phyloP scores from a whole-genome alignment of 2,113 vertebrate genomes.

The Talpa occidentalis region DNA sequence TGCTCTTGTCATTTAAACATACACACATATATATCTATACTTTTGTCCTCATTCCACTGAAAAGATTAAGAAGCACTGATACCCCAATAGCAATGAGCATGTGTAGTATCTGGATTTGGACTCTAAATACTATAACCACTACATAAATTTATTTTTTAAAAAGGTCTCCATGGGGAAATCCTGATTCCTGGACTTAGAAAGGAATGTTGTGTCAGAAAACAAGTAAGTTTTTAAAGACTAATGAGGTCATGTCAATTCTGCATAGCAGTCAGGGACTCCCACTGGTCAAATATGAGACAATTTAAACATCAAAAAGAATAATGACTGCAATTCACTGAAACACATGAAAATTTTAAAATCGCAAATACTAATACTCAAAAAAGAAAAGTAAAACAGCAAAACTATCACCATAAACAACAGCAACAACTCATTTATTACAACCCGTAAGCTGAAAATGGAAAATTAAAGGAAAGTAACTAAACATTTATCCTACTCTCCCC shows the following conservation, averaged over 20 bases:
- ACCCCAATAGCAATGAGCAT: background rate
- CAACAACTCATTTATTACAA: slow-evolving; percentile 37
- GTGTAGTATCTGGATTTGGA: background rate
- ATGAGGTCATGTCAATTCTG: slow-evolving; percentile 34
- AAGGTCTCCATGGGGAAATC: background rate
- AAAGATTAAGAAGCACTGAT: slow-evolving; percentile 40
- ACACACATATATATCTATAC: background rate
- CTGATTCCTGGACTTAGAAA: slow-evolving; percentile 21
- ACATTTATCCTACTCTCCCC: background rate
- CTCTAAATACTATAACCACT: background rate
- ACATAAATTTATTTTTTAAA: background rate
- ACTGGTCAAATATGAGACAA: slow-evolving; percentile 42
- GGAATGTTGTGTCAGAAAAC: slow-evolving; percentile 34
- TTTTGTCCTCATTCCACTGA: slow-evolving; percentile 13
- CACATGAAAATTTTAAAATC: slow-evolving; percentile 32
- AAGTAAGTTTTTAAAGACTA: slow-evolving; percentile 39
- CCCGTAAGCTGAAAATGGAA: background rate
- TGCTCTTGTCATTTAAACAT: background rate
- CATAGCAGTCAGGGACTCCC: background rate
- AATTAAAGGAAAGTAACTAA: slow-evolving; percentile 13
- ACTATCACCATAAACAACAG: background rate
- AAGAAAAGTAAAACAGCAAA: background rate
- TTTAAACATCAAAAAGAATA: slow-evolving; percentile 57
- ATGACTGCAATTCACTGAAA: slow-evolving; percentile 58
- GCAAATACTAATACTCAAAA: slow-evolving; percentile 20